A percentile compares a stretch with the other conserved stretches of the same genome.
Evolutionary conservation across 2,113 vertebrate species (phyloP).

Genomic region (Xyliphius kryptos): DNA sequence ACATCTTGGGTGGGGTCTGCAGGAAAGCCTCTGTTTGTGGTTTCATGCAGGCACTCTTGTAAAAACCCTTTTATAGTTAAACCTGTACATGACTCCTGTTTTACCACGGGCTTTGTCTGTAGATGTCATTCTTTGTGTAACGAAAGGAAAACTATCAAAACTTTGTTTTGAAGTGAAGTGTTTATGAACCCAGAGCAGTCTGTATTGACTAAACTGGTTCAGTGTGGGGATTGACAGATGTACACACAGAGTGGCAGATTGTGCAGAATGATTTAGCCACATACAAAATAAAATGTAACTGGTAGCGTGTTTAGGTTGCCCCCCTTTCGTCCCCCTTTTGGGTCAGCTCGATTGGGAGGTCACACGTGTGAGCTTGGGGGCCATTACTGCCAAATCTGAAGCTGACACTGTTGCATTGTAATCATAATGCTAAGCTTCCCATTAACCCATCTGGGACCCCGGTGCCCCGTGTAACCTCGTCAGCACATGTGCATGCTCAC

Average conservation of each 20-base stretch:
- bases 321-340: slow-evolving; percentile 33
- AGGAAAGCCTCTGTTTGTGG: background rate
- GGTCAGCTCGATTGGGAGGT: slow-evolving; percentile 34
- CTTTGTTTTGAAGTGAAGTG: too few species aligned
- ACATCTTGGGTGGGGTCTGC: slow-evolving; percentile 37
- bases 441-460: slow-evolving; percentile 93
- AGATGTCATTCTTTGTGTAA: too few species aligned
- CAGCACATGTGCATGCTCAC: slow-evolving; percentile 26
- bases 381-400: slow-evolving; percentile 81
- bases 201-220: background rate
- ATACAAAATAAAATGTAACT: slow-evolving; percentile 18
- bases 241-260: slow-evolving; percentile 34
- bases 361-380: slow-evolving; percentile 55
- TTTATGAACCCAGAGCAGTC: background rate
- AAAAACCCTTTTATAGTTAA: background rate
- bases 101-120: background rate
- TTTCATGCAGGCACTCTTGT: background rate
- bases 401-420: slow-evolving; percentile 89
- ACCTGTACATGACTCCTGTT: background rate
- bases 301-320: slow-evolving; percentile 2
- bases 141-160: too few species aligned
- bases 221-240: slow-evolving; percentile 7
- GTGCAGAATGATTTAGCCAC: slow-evolving; percentile 1
- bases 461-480: slow-evolving; percentile 49
- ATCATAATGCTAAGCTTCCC: slow-evolving; percentile 93